These are phyloP conservation scores for Tinamus major DNA, from an alignment of 2,797 vertebrate genomes.

Conservation along the genomic window DNA sequence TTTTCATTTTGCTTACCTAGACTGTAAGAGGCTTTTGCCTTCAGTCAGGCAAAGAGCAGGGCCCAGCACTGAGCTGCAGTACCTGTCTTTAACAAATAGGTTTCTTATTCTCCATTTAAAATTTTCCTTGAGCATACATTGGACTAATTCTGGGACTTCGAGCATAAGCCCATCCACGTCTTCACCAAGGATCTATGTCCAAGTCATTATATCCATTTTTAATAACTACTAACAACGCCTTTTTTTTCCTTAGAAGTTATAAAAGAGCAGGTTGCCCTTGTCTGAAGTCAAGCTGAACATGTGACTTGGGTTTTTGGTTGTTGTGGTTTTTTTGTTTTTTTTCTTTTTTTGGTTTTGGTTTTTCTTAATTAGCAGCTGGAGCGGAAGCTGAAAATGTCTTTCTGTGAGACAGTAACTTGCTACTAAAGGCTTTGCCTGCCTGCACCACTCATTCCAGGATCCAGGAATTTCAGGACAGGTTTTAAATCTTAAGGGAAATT, in stretches of 20 bases:
- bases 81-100: conserved; percentile 80
- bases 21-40: conserved; percentile 85
- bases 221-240: conserved; percentile 86
- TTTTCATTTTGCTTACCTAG: conserved; percentile 80
- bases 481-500: conserved; percentile 35
- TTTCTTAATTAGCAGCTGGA: conserved; percentile 82
- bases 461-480: conserved; percentile 67
- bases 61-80: conserved; percentile 78
- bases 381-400: conserved; percentile 87
- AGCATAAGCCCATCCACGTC: conserved; percentile 78
- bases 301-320: conserved; percentile 75
- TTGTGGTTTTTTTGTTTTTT: conserved; percentile 50
- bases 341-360: conserved; percentile 21
- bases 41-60: conserved; percentile 83
- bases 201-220: conserved; percentile 81
- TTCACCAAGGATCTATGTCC: conserved; percentile 81
- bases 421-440: conserved; percentile 82
- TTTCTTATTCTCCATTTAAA: conserved; percentile 77
- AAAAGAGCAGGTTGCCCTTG: conserved; percentile 85
- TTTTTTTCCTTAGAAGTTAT: conserved; percentile 81
- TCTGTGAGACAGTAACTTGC: conserved; percentile 87
- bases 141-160: conserved; percentile 81
- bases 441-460: conserved; percentile 84
- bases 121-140: conserved; percentile 74
- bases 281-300: conserved; percentile 85